A percentile compares a stretch with the other conserved stretches of the same genome.
phyloP scores from a whole-genome alignment of 2,888 invertebrate species.

The Leptinotarsa juncta region DNA sequence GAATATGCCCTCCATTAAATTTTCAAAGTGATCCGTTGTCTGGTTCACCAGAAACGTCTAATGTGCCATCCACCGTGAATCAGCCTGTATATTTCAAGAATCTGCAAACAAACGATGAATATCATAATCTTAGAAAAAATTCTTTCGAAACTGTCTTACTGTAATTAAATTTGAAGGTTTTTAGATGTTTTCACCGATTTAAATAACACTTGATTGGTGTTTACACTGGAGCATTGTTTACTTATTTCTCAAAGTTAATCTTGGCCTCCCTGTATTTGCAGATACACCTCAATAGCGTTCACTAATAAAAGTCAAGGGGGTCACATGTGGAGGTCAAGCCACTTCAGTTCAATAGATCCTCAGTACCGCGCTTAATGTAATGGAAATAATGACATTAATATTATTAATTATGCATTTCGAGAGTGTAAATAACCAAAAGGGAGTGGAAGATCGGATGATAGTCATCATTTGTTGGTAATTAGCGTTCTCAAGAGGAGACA shows the following conservation, averaged over 20 bases:
- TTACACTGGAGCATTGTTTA: no score
- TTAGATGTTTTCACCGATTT: no score
- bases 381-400: constrained; percentile 31
- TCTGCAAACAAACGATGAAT: no score
- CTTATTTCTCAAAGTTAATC: not conserved
- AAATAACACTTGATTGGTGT: no score
- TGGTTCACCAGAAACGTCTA: no score
- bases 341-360: constrained; percentile 35
- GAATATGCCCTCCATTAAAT: no score
- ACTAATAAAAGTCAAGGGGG: constrained; percentile 29
- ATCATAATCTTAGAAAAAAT: no score
- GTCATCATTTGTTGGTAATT: not conserved
- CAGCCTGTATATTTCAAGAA: no score
- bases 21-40: no score
- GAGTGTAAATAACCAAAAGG: constrained; percentile 7
- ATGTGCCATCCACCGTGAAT: no score
- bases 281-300: constrained; percentile 11
- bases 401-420: constrained; percentile 14
- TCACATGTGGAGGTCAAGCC: constrained; percentile 33
- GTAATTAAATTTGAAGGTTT: no score
- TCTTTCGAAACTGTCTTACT: no score
- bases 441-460: constrained; percentile 9
- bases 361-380: constrained; percentile 33
- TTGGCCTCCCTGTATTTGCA: not conserved
- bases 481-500: not conserved